These are phyloP conservation scores for Selene dorsalis DNA, from an alignment of 2,797 vertebrate species.

Conservation along the genomic window DNA sequence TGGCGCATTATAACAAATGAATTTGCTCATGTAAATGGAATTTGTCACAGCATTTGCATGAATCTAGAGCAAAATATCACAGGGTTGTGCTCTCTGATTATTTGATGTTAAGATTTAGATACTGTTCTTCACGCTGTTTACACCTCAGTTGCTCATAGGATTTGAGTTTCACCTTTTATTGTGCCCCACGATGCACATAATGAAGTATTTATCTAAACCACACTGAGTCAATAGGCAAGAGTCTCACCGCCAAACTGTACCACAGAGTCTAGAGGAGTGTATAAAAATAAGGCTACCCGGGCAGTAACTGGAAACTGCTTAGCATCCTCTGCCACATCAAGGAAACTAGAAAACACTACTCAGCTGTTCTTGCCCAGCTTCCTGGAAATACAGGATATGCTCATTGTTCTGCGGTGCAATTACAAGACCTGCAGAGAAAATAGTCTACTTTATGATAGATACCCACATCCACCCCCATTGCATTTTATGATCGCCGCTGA, in stretches of 20 bases:
- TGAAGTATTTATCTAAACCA: slow-evolving; percentile 83
- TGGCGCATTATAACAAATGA: slow-evolving; percentile 61
- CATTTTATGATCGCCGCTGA: slow-evolving; percentile 53
- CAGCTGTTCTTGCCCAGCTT: slow-evolving; percentile 72
- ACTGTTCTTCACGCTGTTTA: neutral
- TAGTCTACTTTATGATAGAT: slow-evolving; percentile 50
- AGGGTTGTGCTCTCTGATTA: slow-evolving; percentile 3
- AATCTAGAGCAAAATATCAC: slow-evolving; percentile 26
- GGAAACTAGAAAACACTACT: slow-evolving; percentile 70
- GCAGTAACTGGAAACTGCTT: slow-evolving; percentile 76
- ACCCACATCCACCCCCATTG: slow-evolving; percentile 56
- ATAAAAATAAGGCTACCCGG: slow-evolving; percentile 71
- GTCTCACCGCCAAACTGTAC: slow-evolving; percentile 69
- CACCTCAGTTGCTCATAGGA: slow-evolving; percentile 1
- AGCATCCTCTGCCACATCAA: slow-evolving; percentile 79
- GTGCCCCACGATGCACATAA: slow-evolving; percentile 74
- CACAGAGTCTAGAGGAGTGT: slow-evolving; percentile 70
- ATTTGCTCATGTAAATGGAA: slow-evolving; percentile 49
- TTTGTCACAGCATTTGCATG: slow-evolving; percentile 39
- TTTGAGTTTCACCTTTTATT: slow-evolving; percentile 63
- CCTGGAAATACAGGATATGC: slow-evolving; percentile 74
- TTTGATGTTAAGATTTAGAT: slow-evolving; percentile 15
- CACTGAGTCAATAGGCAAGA: slow-evolving; percentile 78
- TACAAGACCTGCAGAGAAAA: slow-evolving; percentile 69
- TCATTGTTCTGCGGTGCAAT: slow-evolving; percentile 75